A percentile compares a stretch with the other conserved stretches of the same genome.
Conservation (phyloP, 2,888 invertebrate genomes). For the Andrena praecox region DNA sequence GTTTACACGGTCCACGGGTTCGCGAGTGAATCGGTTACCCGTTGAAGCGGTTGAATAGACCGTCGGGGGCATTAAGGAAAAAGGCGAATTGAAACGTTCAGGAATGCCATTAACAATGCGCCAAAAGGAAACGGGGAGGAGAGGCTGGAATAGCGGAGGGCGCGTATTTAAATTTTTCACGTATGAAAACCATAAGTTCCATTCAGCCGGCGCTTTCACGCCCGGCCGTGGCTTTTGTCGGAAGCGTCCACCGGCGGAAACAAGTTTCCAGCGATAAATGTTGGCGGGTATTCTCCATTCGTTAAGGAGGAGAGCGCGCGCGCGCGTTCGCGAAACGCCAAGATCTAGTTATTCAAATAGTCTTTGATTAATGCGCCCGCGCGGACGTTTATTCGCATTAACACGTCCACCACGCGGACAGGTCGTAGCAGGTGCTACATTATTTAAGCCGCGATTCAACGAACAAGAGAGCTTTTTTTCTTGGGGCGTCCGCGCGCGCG, state of each 20-base stretch:
- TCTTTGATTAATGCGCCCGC: constrained; percentile 48
- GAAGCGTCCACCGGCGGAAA: background rate
- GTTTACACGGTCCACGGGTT: constrained; percentile 16
- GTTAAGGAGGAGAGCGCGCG: constrained; percentile 31
- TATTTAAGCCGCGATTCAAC: constrained; percentile 60
- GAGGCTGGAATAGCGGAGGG: background rate
- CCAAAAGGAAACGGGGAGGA: background rate
- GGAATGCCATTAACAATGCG: constrained; percentile 40
- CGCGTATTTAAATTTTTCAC: constrained; percentile 39
- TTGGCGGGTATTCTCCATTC: constrained; percentile 44
- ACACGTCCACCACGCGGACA: constrained; percentile 51
- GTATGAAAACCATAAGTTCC: constrained; percentile 51
- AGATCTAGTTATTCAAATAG: constrained; percentile 68
- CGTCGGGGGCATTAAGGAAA: background rate
- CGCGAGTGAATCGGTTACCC: constrained; percentile 19
- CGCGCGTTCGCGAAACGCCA: constrained; percentile 13
- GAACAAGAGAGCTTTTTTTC: constrained; percentile 64
- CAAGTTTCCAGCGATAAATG: constrained; percentile 39
- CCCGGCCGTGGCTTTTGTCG: constrained; percentile 39
- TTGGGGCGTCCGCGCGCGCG: constrained; percentile 42
- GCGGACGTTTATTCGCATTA: constrained; percentile 68
- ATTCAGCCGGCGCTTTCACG: constrained; percentile 40
- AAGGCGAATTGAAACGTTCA: constrained; percentile 29
- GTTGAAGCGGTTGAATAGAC: constrained; percentile 18
- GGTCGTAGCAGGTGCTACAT: constrained; percentile 44